Evolutionary conservation across 2,888 invertebrate genomes (phyloP).

Genomic region (Torymus texanus): DNA sequence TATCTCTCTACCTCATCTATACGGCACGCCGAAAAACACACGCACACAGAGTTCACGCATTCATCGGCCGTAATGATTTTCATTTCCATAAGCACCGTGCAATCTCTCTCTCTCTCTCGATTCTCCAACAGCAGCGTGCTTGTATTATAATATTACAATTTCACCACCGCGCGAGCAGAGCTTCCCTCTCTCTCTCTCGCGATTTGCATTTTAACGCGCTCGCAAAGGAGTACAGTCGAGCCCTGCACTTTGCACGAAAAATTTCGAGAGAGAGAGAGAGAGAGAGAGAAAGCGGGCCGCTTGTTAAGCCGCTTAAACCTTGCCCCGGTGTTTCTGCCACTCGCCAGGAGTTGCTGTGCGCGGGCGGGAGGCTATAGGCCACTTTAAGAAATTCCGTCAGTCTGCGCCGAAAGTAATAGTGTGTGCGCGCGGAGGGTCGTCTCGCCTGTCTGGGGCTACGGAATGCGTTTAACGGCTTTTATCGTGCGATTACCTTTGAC

Average conservation of each 20-base stretch:
- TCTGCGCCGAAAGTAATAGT: no score
- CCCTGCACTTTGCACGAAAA: constrained; percentile 5
- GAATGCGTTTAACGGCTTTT: constrained; percentile 21
- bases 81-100: constrained; percentile 72
- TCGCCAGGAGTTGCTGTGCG: background rate
- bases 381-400: constrained; percentile 26
- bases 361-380: constrained; percentile 4
- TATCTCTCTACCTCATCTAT: constrained; percentile 1
- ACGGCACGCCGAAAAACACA: background rate
- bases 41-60: background rate
- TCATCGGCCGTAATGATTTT: constrained; percentile 62
- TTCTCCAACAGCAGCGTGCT: constrained; percentile 37
- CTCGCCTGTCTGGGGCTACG: background rate
- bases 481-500: background rate
- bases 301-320: constrained; percentile 47
- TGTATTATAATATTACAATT: constrained; percentile 70
- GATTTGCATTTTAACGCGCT: constrained; percentile 68
- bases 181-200: constrained; percentile 22
- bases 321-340: constrained; percentile 19
- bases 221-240: background rate
- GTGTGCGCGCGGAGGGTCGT: background rate
- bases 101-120: constrained; percentile 59
- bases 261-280: constrained; percentile 9
- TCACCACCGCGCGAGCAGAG: constrained; percentile 64
- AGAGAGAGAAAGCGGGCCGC: no score